These are phyloP conservation scores for Serinus canaria DNA, from an alignment of 2,113 vertebrate genomes.

Conservation along the genomic window DNA sequence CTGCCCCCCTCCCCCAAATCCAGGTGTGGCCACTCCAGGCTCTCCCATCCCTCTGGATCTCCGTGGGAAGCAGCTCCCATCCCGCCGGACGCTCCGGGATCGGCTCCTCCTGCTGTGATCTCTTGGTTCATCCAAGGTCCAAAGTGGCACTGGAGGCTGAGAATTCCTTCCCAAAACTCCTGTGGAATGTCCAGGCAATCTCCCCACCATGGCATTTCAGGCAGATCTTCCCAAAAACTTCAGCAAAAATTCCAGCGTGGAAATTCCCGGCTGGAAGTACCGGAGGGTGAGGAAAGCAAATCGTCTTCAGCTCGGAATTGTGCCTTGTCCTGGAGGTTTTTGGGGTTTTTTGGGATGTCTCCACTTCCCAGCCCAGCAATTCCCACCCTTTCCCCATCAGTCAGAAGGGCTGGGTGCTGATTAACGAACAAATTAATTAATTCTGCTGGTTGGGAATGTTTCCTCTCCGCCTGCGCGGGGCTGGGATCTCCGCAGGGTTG, in stretches of 20 bases:
- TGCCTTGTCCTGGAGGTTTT: background rate
- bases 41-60: background rate
- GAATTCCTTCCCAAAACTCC: background rate
- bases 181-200: background rate
- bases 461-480: background rate
- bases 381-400: background rate
- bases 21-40: background rate
- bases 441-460: background rate
- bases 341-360: background rate
- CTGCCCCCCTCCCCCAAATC: background rate
- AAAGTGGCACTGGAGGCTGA: rapidly evolving
- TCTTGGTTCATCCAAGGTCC: rapidly evolving
- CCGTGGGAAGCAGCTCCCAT: background rate
- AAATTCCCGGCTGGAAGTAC: background rate
- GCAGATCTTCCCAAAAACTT: background rate
- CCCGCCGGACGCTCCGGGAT: background rate
- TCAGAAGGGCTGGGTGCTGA: background rate
- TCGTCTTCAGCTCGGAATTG: rapidly evolving
- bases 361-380: background rate
- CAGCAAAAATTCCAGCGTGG: background rate
- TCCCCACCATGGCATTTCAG: background rate
- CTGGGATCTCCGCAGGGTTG: background rate
- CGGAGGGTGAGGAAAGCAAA: rapidly evolving
- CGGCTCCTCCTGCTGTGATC: background rate
- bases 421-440: background rate